Evolutionary conservation across 1,140 invertebrate genomes (phyloP).

Genomic region (Acromyrmex echinatior): DNA sequence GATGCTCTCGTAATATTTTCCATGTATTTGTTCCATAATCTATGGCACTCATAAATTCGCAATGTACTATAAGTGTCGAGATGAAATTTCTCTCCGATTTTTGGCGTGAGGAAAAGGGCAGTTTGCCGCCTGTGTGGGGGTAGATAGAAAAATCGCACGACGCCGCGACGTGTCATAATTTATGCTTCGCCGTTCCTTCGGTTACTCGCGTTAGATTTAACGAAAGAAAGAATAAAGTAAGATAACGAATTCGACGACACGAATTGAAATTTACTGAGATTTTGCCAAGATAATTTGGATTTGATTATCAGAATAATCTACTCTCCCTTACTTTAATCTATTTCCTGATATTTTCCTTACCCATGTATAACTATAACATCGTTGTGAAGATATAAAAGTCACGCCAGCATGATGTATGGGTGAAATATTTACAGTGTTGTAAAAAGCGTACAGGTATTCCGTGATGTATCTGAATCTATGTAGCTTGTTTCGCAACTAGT

Average conservation of each 20-base stretch:
- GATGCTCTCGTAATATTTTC: slow-evolving; percentile 23
- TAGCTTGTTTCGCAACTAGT: slow-evolving; percentile 15
- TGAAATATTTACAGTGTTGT: slow-evolving; percentile 38
- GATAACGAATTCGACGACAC: slow-evolving; percentile 30
- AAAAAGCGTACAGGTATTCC: not conserved
- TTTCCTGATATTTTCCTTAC: not conserved
- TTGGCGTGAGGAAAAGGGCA: slow-evolving; percentile 45
- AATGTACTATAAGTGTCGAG: slow-evolving; percentile 49
- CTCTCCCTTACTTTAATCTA: not conserved
- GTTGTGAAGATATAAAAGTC: slow-evolving; percentile 16
- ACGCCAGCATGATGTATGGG: not conserved
- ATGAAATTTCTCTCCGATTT: slow-evolving; percentile 73
- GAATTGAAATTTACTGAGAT: slow-evolving; percentile 10
- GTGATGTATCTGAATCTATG: slow-evolving; percentile 20
- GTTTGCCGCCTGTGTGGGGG: not conserved
- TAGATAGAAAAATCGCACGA: slow-evolving; percentile 58
- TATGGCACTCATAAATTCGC: slow-evolving; percentile 69
- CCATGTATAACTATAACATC: not conserved
- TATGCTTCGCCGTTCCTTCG: slow-evolving; percentile 67
- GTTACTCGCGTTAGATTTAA: slow-evolving; percentile 40
- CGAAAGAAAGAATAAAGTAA: slow-evolving; percentile 35
- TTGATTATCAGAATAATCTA: not conserved
- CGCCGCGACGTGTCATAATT: slow-evolving; percentile 67
- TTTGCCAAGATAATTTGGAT: slow-evolving; percentile 17
- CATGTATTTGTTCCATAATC: slow-evolving; percentile 60